Evolutionary conservation across 2,797 vertebrate genomes (phyloP).

Genomic region (Gymnothorax reevesii): DNA sequence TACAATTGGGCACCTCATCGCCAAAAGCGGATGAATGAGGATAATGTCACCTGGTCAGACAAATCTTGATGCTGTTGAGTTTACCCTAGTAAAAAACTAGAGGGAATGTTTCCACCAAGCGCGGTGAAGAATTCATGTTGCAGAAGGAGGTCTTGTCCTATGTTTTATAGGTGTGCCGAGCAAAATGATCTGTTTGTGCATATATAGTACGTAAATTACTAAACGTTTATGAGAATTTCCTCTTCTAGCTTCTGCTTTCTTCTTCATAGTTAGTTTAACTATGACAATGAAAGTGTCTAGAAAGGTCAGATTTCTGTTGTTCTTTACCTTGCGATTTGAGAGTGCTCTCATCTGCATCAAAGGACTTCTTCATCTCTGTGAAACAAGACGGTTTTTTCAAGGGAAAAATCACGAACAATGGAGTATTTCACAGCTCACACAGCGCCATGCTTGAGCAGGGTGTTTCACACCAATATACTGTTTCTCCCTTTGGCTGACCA

Average conservation of each 20-base stretch:
- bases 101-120: too few relatives aligned
- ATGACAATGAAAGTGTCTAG: not conserved
- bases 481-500: slow-evolving; percentile 4
- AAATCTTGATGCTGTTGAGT: too few relatives aligned
- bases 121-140: too few relatives aligned
- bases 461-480: slow-evolving; percentile 30
- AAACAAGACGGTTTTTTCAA: slow-evolving; percentile 18
- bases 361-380: slow-evolving; percentile 26
- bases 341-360: slow-evolving; percentile 8
- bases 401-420: not conserved
- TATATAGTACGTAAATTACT: not conserved
- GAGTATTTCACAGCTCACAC: not conserved
- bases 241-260: not conserved
- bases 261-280: not conserved
- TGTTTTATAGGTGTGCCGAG: too few relatives aligned
- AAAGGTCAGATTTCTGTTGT: not conserved
- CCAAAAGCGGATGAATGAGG: too few relatives aligned
- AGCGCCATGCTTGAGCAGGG: not conserved
- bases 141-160: too few relatives aligned
- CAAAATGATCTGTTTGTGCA: too few relatives aligned
- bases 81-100: too few relatives aligned
- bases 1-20: too few relatives aligned
- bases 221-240: not conserved
- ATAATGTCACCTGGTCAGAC: too few relatives aligned
- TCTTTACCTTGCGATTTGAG: slow-evolving; percentile 22